A percentile compares a stretch with the other conserved stretches of the same genome.
These are phyloP conservation scores for Asobara japonica DNA, from an alignment of 1,140 invertebrate genomes.

Conservation along the genomic window DNA sequence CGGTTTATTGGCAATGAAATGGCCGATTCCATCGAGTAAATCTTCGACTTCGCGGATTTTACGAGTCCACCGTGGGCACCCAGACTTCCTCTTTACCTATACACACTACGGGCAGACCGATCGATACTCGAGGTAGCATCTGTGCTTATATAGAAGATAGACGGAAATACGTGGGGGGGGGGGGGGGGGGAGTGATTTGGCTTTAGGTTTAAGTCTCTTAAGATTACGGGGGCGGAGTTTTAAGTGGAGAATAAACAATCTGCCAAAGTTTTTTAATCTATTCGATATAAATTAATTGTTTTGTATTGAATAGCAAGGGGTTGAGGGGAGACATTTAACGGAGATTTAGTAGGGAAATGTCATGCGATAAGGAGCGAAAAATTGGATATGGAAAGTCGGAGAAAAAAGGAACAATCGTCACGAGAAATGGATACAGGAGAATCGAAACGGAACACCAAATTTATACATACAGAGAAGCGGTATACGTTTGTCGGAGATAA, in stretches of 20 bases:
- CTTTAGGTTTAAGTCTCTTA: slow-evolving; percentile 18
- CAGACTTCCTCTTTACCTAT: slow-evolving; percentile 4
- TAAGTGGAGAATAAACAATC: not conserved
- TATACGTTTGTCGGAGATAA: slow-evolving; percentile 27
- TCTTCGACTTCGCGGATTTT: slow-evolving; percentile 30
- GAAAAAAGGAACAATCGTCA: not conserved
- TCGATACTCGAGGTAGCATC: slow-evolving; percentile 23
- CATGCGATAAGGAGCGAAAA: not conserved
- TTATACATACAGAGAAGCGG: slow-evolving; percentile 18
- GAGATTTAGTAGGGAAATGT: not conserved
- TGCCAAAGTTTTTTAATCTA: not conserved
- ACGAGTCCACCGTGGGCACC: slow-evolving; percentile 24
- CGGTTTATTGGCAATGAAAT: slow-evolving; percentile 34
- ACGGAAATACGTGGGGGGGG: not conserved
- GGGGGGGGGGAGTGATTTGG: slow-evolving; percentile 18
- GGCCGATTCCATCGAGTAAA: slow-evolving; percentile 32
- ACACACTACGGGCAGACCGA: not conserved
- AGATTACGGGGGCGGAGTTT: slow-evolving; percentile 15
- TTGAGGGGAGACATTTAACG: not conserved
- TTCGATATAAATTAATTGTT: slow-evolving; percentile 6
- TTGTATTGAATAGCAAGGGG: not conserved
- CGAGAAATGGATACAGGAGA: not conserved
- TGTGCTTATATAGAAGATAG: slow-evolving; percentile 10
- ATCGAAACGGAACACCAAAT: slow-evolving; percentile 8
- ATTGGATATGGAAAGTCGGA: not conserved